Evolutionary conservation across 37 sponge, comb jelly and placozoan species (phyloP), one percentile per base, ranked within the genome.

Genomic region (Eunapius fragilis): DNA sequence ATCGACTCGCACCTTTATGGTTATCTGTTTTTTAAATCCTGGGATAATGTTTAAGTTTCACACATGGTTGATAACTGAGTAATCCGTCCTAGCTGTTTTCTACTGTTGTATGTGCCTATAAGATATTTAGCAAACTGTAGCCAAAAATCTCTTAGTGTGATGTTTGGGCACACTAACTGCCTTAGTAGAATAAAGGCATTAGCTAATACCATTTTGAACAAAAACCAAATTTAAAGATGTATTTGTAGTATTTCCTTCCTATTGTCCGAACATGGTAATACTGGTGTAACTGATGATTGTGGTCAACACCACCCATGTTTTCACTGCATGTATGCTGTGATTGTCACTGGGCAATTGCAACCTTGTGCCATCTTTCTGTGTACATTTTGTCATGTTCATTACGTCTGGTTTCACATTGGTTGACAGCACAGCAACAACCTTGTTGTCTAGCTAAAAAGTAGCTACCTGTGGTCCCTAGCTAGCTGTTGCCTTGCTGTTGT

Each of bases 301-400:
- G 50, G 68, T 84, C 85, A 24, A 76, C 85, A 3, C 85, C 85
- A 24, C 83, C 83, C 83, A 82, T 82, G 7, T 35, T 25, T 37
- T 71, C 37, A 41, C 77, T 82, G 37, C n/a, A n/a, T 82, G 49
- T 82, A 84, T 6, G 23, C 23, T 14, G 69, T 58, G 25, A 76
- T 38, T 23, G 24, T 17, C 6, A 28, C 30, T 70, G 72, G 83
- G 70, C 81, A 14, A 30, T 68, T 80, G 70, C 31, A 32, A 25
- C 31, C 37, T 27, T 32, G 35, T 32, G 76, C 76, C 78, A 77
- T 77, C 78, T 36, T 77, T 77, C 47, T 77, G 78, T 36, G 25
- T 77, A 22, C 47, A 17, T 77, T 36, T 25, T 22, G 33, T 36
- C 9, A 48, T 32, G 25, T 26, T n/a, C 26, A 27, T 36, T 12